Evolutionary conservation across 2,888 invertebrate genomes (phyloP), one percentile per base, ranked within the genome.

Genomic region (Noctua janthina): DNA sequence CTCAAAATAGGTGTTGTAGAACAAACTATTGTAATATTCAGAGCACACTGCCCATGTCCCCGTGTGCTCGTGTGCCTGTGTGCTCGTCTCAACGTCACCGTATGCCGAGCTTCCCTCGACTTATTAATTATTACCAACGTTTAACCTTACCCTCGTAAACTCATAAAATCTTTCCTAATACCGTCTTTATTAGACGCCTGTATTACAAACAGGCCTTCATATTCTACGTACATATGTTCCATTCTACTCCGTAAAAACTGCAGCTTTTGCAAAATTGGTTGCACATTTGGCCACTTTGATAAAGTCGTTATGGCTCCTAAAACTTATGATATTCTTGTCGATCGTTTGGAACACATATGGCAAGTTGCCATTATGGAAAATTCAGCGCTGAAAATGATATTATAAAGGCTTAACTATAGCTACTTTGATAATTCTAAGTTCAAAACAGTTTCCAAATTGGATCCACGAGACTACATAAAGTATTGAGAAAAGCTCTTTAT

Each of bases 1-100:
- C 74, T 87, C 88, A 82, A 88, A 89, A 87, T 85, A 85, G 82
- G 88, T 89, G 88, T 88, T 87, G 83, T 82, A 77, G 83, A 84
- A 78, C 75, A 79, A 84, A 87, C 89, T 90, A 79, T 83, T 91
- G 73, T 86, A 90, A 90, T 91, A 93, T 93, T 92, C 83, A 91
- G 70, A 78, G 79, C 85, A 80, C 88, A 83, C 74, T 78, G 79
- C 83, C 85, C 87, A 76, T 88, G 80, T 87, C 74, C 83, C 83
- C 51, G 20, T 35, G 15, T 78, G 80, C 84, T 84, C 87, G 76
- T 88, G 84, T 88, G 59, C 29, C 29, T 15, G 17, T 88, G 84
- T 88, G 59, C 59, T 13, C 29, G 17, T 88, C 83, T 88, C 83
- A 89, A 89, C 82, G 79, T 88, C 85, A 81, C 76, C 67, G 79